These are phyloP conservation scores for Cataglyphis rosenhaueri DNA, from an alignment of 2,888 invertebrate species.

Conservation along the genomic window DNA sequence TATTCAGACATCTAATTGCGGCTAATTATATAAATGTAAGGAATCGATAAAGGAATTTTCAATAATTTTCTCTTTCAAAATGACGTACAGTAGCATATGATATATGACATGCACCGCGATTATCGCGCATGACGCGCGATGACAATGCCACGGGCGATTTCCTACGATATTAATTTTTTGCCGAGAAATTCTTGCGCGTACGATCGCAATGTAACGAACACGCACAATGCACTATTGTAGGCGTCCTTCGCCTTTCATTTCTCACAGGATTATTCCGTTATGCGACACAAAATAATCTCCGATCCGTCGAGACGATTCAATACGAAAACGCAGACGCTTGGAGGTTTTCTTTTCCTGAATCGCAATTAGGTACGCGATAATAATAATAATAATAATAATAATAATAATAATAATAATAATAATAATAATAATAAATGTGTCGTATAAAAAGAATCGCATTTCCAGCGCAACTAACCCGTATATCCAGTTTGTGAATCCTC, in stretches of 20 bases:
- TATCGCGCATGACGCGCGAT: conserved; percentile 1
- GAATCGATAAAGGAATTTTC: too few species aligned
- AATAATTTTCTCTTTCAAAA: neutral
- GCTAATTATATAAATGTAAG: neutral
- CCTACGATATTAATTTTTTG: neutral
- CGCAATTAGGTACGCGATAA: neutral
- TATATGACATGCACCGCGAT: neutral
- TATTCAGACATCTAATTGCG: neutral
- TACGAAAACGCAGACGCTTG: neutral
- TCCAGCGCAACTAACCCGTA: conserved; percentile 86
- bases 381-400: neutral
- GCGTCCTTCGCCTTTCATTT: conserved; percentile 8
- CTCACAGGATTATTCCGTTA: neutral
- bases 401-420: neutral
- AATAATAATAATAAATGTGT: neutral
- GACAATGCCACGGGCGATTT: neutral
- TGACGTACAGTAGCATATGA: neutral
- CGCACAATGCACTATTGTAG: neutral
- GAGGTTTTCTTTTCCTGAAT: neutral
- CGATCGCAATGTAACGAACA: neutral
- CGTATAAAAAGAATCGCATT: neutral
- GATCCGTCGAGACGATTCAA: neutral
- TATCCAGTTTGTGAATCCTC: conserved; percentile 88
- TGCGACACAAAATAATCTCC: neutral
- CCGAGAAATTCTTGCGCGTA: neutral